Base-by-base conservation (phyloP, 2,888 invertebrate genomes). In the Mantis religiosa region DNA sequence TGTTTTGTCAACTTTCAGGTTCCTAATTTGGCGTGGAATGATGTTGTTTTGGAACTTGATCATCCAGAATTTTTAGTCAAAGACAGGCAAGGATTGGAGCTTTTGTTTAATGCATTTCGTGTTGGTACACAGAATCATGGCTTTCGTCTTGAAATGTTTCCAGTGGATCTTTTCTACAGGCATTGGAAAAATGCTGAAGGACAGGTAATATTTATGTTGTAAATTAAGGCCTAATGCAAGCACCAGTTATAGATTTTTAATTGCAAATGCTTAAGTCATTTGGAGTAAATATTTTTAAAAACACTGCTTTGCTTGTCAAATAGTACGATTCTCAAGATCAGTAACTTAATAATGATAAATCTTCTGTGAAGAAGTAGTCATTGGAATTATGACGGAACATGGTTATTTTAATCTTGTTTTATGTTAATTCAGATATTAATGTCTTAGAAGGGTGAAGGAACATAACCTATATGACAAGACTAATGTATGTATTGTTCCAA, bases 161-260 rank as follows among this genome's bases (percentile, higher is more conserved):
- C 99, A 0, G 96, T 98, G 30, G 98, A 98, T 92, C 95, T 97
- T 91, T 94, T 98, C 90, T 99, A 98, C 93, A 95, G 97, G 84
- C 96, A 96, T 90, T 99, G 99, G 99, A 97, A 97, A 89, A 98
- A 98, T 93, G 95, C 97, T 30, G 98, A 99, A 92, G 98, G 98
- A 84, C 99, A 95, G 93, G 94, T 94, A 91, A 90, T 71, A 71
- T 71, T 71, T 20, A 71, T 20, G 1, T 71, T 20, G 7, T 71
- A 71, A 71, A 71, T 71, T 71, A 2, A 71, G 20, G 20, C 6
- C 54, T 71, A 25, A 71, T 71, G 8, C 14, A 54, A 15, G 6
- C 20, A 54, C 14, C 25, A 71, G 41, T 12, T 12, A 34, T 34
- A 41, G 41, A 9, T 41, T 41, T 41, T 9, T 41, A 41, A 41